A percentile compares a stretch with the other conserved stretches of the same genome.
These are phyloP conservation scores for Eutolmus rufibarbis DNA, from an alignment of 2,888 invertebrate species.

Conservation along the genomic window DNA sequence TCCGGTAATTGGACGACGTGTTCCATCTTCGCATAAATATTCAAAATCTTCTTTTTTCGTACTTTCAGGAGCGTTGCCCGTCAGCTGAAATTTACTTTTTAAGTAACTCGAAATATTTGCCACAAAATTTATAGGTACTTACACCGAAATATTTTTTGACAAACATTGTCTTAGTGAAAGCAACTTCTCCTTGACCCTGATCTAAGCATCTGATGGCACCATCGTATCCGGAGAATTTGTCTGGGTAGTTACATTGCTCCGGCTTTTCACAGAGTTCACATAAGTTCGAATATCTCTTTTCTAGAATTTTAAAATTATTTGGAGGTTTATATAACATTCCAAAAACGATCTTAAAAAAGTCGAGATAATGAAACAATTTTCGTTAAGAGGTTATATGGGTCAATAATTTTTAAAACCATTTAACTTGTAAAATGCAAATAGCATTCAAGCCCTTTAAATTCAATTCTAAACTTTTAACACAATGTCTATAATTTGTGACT, in stretches of 20 bases:
- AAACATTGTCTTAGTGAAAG: slow-evolving; percentile 83
- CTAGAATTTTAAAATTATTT: slow-evolving; percentile 60
- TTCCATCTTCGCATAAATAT: slow-evolving; percentile 82
- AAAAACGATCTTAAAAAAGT: no score
- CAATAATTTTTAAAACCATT: no score
- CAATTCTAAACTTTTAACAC: no score
- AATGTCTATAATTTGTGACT: no score
- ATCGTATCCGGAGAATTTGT: slow-evolving; percentile 84
- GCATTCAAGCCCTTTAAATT: no score
- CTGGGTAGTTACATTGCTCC: slow-evolving; percentile 79
- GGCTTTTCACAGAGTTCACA: slow-evolving; percentile 82
- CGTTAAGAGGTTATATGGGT: no score
- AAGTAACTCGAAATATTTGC: not conserved
- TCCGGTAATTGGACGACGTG: slow-evolving; percentile 71
- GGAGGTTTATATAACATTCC: no score
- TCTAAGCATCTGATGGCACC: slow-evolving; percentile 85
- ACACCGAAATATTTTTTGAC: slow-evolving; percentile 82
- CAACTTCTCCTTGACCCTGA: slow-evolving; percentile 83
- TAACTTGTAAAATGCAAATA: no score
- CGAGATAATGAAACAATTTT: no score
- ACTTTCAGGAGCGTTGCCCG: slow-evolving; percentile 69
- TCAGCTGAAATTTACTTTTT: slow-evolving; percentile 63
- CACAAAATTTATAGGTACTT: slow-evolving; percentile 49
- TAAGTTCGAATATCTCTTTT: slow-evolving; percentile 77
- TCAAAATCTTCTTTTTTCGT: slow-evolving; percentile 73